A percentile compares a stretch with the other conserved stretches of the same genome.
These are phyloP conservation scores for Ctena decussata DNA, from an alignment of 2,888 invertebrate genomes.

Conservation along the genomic window DNA sequence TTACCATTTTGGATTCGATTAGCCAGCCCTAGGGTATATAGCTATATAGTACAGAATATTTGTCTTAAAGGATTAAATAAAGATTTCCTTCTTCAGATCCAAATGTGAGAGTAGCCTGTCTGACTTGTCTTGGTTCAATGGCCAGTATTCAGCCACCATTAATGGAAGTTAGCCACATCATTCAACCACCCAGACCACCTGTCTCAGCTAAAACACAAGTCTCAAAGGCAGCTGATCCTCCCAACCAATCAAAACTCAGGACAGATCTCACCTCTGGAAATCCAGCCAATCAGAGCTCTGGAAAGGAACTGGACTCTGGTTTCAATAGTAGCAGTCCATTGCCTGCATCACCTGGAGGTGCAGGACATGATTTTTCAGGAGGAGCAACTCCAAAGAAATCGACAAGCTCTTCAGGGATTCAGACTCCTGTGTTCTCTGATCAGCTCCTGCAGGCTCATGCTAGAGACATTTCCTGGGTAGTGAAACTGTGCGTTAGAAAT, in stretches of 20 bases:
- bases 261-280: neutral
- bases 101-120: slow-evolving; percentile 87
- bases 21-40: no score
- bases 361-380: slow-evolving; percentile 52
- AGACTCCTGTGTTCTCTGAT: slow-evolving; percentile 80
- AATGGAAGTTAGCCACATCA: slow-evolving; percentile 85
- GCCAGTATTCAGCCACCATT: slow-evolving; percentile 85
- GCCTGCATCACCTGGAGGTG: slow-evolving; percentile 30
- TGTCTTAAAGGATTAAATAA: no score
- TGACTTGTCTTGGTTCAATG: slow-evolving; percentile 86
- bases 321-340: slow-evolving; percentile 31
- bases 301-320: slow-evolving; percentile 27
- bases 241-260: neutral
- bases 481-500: slow-evolving; percentile 84
- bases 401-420: slow-evolving; percentile 74
- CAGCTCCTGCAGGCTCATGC: slow-evolving; percentile 73
- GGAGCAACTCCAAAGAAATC: slow-evolving; percentile 65
- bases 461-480: slow-evolving; percentile 83
- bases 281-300: neutral
- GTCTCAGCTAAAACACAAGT: slow-evolving; percentile 40
- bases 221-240: slow-evolving; percentile 22
- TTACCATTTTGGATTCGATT: no score
- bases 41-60: no score
- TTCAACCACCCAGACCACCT: slow-evolving; percentile 77
- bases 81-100: slow-evolving; percentile 81